A percentile compares a stretch with the other conserved stretches of the same genome.
These are phyloP conservation scores for Ctenomys sociabilis DNA, from an alignment of 2,113 vertebrate genomes.

Conservation along the genomic window DNA sequence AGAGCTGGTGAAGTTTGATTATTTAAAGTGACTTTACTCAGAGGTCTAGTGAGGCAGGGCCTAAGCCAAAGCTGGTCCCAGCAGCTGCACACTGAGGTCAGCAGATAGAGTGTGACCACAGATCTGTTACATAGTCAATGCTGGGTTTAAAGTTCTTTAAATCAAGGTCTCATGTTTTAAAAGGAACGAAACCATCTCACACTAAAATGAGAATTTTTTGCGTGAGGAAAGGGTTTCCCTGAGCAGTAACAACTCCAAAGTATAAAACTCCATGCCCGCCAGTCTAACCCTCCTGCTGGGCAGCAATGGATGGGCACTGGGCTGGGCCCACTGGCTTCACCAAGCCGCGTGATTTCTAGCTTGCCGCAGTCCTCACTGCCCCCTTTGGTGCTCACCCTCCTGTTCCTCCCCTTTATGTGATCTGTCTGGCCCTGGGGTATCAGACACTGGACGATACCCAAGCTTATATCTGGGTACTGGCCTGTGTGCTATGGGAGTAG, in stretches of 20 bases:
- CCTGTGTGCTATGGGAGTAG: neutral
- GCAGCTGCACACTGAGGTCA: neutral
- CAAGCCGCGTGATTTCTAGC: rapidly evolving
- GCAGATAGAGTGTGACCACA: neutral
- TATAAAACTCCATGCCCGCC: neutral
- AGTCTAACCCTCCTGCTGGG: neutral
- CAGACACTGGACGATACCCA: neutral
- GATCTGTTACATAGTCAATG: neutral
- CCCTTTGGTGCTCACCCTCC: neutral
- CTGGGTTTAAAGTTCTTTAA: neutral
- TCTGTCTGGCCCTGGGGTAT: neutral
- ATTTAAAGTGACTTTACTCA: neutral
- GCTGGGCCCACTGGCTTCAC: neutral
- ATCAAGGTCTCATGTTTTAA: neutral
- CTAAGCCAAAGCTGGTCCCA: neutral
- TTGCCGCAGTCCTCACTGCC: neutral
- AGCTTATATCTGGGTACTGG: neutral
- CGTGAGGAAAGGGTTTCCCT: neutral
- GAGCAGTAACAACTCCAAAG: neutral
- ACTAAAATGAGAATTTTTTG: neutral
- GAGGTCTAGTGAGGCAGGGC: neutral
- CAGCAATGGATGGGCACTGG: neutral
- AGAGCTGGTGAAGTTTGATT: neutral
- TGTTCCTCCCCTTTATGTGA: neutral
- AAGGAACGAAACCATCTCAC: neutral